Percentiles rank a stretch among this genome's conserved stretches.
Evolutionary conservation across 1,140 invertebrate genomes (phyloP).

Genomic region (Macrocentrus cingulum): DNA sequence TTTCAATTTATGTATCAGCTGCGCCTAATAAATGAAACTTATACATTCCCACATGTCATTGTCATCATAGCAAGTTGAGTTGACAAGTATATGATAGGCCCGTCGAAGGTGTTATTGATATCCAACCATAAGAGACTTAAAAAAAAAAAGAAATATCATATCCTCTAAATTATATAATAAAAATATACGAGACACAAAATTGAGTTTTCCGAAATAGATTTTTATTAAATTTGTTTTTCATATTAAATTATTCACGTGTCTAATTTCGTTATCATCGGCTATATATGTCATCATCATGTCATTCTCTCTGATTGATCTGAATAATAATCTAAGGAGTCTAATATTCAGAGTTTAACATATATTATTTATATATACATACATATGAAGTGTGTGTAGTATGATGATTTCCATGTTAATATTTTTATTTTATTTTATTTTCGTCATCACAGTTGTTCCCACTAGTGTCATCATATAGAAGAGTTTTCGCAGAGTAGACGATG

Average conservation of each 20-base stretch:
- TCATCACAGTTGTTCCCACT: not conserved
- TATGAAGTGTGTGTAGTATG: too few species aligned
- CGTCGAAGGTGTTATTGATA: too few species aligned
- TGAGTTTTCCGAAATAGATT: slow-evolving; percentile 34
- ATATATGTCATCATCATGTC: slow-evolving; percentile 8
- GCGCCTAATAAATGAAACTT: slow-evolving; percentile 10
- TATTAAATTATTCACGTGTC: not conserved
- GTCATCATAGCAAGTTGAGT: too few species aligned
- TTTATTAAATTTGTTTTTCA: slow-evolving; percentile 38
- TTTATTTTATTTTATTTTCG: not conserved
- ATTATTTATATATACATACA: too few species aligned
- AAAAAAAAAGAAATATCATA: not conserved
- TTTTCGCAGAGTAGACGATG: not conserved
- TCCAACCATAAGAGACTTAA: not conserved
- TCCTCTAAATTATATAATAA: not conserved
- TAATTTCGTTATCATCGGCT: not conserved
- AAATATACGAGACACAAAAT: not conserved
- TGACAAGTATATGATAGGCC: too few species aligned
- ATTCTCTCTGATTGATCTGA: not conserved
- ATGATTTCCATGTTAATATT: too few species aligned
- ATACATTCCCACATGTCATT: not conserved
- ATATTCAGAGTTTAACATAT: not conserved
- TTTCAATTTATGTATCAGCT: slow-evolving; percentile 14
- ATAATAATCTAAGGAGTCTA: too few species aligned
- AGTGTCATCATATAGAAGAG: not conserved